phyloP scores from a whole-genome alignment of 2,113 vertebrate genomes.

The Microcebus tavaratra region DNA sequence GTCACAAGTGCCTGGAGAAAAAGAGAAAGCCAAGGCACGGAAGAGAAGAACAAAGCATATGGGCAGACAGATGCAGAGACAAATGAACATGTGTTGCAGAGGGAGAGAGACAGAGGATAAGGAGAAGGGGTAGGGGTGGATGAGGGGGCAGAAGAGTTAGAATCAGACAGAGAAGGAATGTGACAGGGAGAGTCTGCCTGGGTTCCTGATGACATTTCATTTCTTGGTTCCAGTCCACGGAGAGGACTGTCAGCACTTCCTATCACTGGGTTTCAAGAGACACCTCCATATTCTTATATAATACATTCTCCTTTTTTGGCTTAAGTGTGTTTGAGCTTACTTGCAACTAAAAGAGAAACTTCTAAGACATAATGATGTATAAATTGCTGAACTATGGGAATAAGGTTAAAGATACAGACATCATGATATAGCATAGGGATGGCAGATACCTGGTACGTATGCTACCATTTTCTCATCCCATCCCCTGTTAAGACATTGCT shows the following conservation, averaged over 20 bases:
- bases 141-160: not conserved
- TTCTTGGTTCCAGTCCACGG: not conserved
- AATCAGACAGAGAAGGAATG: not conserved
- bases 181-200: not conserved
- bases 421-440: not conserved
- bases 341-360: conserved; percentile 12
- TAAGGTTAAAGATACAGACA: not conserved
- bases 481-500: not conserved
- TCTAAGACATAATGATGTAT: not conserved
- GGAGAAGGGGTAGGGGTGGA: not conserved
- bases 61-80: not conserved
- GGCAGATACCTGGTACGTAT: not conserved
- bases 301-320: not conserved
- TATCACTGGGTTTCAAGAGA: conserved; percentile 5
- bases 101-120: not conserved
- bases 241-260: not conserved
- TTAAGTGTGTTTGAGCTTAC: not conserved
- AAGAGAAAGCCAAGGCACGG: not conserved
- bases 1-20: not conserved
- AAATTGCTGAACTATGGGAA: not conserved
- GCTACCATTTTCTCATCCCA: not conserved
- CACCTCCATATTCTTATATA: not conserved
- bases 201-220: not conserved
- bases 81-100: not conserved
- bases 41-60: not conserved